Percentiles rank a stretch among this genome's conserved stretches.
phyloP scores from a whole-genome alignment of 2,797 vertebrate species.

The Amblyraja radiata region DNA sequence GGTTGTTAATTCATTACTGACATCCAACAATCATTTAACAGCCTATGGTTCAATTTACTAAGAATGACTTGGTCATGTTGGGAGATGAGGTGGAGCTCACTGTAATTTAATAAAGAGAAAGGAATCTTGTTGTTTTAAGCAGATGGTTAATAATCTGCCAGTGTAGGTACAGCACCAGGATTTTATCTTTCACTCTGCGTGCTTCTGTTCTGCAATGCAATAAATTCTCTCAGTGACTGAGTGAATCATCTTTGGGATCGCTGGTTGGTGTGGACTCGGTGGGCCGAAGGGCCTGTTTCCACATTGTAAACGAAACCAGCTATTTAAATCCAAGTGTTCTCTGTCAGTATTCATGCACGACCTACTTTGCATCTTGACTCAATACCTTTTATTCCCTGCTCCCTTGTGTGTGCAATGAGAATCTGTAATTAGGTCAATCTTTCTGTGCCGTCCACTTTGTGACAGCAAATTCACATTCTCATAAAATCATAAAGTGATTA shows the following conservation, averaged over 20 bases:
- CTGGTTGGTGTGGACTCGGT: too few relatives aligned
- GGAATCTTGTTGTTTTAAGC: slow-evolving; percentile 7
- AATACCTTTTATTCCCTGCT: background rate
- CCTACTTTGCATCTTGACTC: background rate
- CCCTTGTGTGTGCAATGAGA: background rate
- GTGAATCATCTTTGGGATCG: too few relatives aligned
- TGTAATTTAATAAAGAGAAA: background rate
- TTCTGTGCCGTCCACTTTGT: background rate
- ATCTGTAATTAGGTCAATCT: background rate
- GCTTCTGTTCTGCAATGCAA: background rate
- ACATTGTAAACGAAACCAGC: too few relatives aligned
- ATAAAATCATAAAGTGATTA: background rate
- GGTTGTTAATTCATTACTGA: background rate
- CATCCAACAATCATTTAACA: background rate
- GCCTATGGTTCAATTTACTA: background rate
- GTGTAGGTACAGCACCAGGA: background rate
- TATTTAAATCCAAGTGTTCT: background rate
- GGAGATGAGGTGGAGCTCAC: background rate
- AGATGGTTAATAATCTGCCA: slow-evolving; percentile 11
- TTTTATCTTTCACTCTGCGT: background rate
- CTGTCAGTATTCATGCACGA: background rate
- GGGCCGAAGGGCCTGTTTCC: too few relatives aligned
- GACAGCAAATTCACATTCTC: background rate
- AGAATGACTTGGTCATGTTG: background rate
- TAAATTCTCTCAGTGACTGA: background rate